Percentiles rank a stretch among this genome's conserved stretches.
phyloP scores from a whole-genome alignment of 2,888 invertebrate species.

The Acanthococcus lagerstroemiae region DNA sequence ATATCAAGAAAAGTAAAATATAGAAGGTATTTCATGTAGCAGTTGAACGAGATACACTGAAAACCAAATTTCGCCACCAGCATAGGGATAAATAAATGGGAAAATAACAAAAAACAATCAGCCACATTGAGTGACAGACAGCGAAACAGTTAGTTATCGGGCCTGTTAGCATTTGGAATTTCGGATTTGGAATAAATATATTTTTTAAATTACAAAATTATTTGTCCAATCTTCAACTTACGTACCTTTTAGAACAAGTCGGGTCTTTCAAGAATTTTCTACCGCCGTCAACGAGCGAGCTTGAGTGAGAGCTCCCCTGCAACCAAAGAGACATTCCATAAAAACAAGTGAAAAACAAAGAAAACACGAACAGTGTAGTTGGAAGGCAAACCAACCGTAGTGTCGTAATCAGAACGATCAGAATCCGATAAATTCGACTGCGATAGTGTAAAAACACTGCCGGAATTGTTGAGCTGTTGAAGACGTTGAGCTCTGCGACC shows the following conservation, averaged over 20 bases:
- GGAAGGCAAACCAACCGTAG: slow-evolving; percentile 13
- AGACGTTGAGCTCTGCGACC: slow-evolving; percentile 32
- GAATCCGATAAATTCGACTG: slow-evolving; percentile 22
- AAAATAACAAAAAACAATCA: too few species aligned
- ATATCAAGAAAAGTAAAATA: too few species aligned
- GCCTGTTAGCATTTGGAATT: too few species aligned
- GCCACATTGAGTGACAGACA: too few species aligned
- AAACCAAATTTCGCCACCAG: too few species aligned
- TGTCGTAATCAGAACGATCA: slow-evolving; percentile 25
- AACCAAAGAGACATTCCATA: neutral
- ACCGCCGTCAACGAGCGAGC: neutral
- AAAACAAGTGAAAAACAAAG: neutral
- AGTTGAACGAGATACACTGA: too few species aligned
- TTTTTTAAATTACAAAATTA: too few species aligned
- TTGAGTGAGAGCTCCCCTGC: slow-evolving; percentile 17
- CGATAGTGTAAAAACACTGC: slow-evolving; percentile 8
- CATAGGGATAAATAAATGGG: too few species aligned
- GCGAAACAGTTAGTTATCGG: too few species aligned
- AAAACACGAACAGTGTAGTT: too few species aligned
- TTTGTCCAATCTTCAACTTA: neutral
- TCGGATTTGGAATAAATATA: too few species aligned
- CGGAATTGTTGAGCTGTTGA: slow-evolving; percentile 20
- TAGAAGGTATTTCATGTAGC: too few species aligned
- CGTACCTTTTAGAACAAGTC: neutral
- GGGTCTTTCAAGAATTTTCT: slow-evolving; percentile 1